These are phyloP conservation scores for Abramis brama DNA, from an alignment of 2,113 vertebrate genomes.

Conservation along the genomic window DNA sequence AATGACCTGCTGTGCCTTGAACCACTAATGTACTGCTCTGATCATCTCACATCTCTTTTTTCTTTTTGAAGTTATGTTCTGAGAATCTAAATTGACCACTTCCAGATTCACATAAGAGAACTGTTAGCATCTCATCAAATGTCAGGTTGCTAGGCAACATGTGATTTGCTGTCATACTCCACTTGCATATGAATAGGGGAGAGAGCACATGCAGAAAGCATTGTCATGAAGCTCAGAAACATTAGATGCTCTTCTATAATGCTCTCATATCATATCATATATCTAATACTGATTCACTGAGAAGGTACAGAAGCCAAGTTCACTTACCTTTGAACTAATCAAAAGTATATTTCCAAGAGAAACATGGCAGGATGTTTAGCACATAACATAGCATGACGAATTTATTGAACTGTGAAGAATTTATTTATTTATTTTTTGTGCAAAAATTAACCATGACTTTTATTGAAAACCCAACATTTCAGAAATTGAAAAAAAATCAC, in stretches of 20 bases:
- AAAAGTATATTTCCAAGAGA: no score
- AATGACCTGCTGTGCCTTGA: neutral
- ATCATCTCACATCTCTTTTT: neutral
- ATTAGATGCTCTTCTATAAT: neutral
- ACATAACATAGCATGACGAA: neutral
- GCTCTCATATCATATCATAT: neutral
- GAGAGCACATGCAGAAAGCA: neutral
- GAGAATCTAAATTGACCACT: conserved; percentile 25
- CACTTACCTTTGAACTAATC: neutral
- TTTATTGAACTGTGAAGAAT: neutral
- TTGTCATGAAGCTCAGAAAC: neutral
- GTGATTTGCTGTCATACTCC: conserved; percentile 29
- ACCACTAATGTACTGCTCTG: neutral
- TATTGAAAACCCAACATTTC: neutral
- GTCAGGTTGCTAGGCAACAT: conserved; percentile 53
- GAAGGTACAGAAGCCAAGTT: neutral
- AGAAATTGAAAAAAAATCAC: neutral
- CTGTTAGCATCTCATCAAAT: conserved; percentile 41
- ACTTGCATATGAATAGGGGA: conserved; percentile 16
- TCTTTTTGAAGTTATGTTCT: neutral
- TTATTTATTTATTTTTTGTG: accelerated
- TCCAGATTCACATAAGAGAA: conserved; percentile 24
- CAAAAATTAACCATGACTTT: neutral
- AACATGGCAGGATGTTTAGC: neutral
- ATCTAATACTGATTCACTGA: neutral